Conservation (phyloP, 2,888 invertebrate species). For the Cyclophora punctaria region DNA sequence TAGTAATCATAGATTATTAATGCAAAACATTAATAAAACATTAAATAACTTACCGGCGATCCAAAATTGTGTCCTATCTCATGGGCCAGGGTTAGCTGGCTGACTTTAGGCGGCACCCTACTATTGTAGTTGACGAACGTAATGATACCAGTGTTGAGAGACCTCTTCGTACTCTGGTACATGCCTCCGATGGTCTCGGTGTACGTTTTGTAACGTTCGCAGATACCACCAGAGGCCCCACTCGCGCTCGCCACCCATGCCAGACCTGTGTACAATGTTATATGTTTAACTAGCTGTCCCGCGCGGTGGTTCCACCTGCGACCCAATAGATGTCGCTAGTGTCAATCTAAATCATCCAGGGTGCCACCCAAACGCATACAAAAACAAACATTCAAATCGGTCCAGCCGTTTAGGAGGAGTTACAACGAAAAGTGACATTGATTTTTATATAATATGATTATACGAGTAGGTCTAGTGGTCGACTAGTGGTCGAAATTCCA, state of each 20-base stretch:
- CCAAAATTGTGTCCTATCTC: slow-evolving; percentile 99
- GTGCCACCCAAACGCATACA: no score
- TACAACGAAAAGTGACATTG: no score
- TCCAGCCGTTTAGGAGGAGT: no score
- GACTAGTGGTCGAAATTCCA: no score
- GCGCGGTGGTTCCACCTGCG: no score
- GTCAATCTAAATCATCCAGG: no score
- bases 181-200: slow-evolving; percentile 96
- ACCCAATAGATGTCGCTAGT: no score
- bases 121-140: slow-evolving; percentile 99
- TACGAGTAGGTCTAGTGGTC: no score
- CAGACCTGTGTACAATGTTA: slow-evolving; percentile 77
- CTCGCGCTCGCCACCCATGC: slow-evolving; percentile 99
- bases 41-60: slow-evolving; percentile 83
- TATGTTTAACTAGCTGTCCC: not conserved
- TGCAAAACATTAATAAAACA: not conserved
- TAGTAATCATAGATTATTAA: no score
- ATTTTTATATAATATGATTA: no score
- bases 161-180: slow-evolving; percentile 94
- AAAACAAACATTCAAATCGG: no score
- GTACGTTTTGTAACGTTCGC: slow-evolving; percentile 98
- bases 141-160: slow-evolving; percentile 98
- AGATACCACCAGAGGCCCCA: slow-evolving; percentile 98
- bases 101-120: slow-evolving; percentile 97
- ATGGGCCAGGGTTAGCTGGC: slow-evolving; percentile 97